phyloP scores from a whole-genome alignment of 2,797 vertebrate species.

The Alosa sapidissima region DNA sequence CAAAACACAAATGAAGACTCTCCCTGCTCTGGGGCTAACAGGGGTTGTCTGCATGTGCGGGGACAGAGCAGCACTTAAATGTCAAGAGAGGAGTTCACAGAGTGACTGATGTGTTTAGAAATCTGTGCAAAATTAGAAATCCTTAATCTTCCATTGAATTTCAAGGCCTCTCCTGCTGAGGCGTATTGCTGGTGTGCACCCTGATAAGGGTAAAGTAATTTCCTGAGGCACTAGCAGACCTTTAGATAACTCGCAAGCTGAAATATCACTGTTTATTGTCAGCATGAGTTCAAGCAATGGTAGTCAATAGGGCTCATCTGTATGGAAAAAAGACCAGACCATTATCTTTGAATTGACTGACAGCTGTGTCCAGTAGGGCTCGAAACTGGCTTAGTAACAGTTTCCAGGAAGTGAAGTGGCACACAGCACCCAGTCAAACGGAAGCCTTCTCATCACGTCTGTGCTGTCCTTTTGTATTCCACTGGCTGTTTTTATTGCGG shows the following conservation, averaged over 20 bases:
- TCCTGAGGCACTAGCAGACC: conserved; percentile 83
- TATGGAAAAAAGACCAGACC: conserved; percentile 68
- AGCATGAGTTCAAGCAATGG: conserved; percentile 77
- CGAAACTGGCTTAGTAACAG: conserved; percentile 61
- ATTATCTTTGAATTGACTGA: conserved; percentile 77
- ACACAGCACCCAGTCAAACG: conserved; percentile 67
- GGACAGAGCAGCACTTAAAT: conserved; percentile 67
- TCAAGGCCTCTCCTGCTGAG: conserved; percentile 57
- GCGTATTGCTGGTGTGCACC: conserved; percentile 53
- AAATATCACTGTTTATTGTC: conserved; percentile 80
- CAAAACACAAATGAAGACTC: neutral
- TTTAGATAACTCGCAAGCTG: conserved; percentile 75
- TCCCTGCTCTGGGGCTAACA: neutral
- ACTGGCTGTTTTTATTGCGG: conserved; percentile 54
- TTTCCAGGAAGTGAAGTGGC: conserved; percentile 84
- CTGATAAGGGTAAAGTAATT: conserved; percentile 90
- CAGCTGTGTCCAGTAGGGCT: conserved; percentile 54
- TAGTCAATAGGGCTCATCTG: conserved; percentile 58
- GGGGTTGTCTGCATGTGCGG: conserved; percentile 32
- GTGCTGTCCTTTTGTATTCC: conserved; percentile 47
- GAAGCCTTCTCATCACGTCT: conserved; percentile 58
- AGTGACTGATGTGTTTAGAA: conserved; percentile 59
- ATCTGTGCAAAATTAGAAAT: conserved; percentile 54
- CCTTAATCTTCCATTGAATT: conserved; percentile 66
- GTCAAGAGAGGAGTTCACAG: conserved; percentile 65